Percentiles rank a stretch among this genome's conserved stretches.
These are phyloP conservation scores for Macropus fuliginosus DNA, from an alignment of 2,797 vertebrate genomes.

Conservation along the genomic window DNA sequence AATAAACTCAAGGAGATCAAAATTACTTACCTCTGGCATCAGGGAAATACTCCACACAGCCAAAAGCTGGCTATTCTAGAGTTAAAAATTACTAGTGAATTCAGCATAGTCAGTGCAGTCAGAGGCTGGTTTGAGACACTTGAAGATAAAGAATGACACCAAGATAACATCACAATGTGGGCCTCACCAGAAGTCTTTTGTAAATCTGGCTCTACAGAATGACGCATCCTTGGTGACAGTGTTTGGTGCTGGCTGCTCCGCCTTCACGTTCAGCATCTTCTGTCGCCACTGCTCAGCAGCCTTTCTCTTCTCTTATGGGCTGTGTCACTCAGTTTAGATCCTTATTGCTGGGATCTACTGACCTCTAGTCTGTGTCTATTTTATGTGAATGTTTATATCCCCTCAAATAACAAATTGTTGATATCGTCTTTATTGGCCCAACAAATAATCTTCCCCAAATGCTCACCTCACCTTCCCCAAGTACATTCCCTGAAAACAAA, in stretches of 20 bases:
- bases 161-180: not conserved
- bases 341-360: not conserved
- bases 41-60: not conserved
- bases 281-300: not conserved
- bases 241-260: not conserved
- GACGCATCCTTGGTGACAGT: not conserved
- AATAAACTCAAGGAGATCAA: slow-evolving; percentile 14
- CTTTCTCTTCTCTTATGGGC: not conserved
- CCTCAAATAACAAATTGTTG: not conserved
- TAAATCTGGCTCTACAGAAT: not conserved
- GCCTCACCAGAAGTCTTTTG: not conserved
- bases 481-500: not conserved
- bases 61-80: not conserved
- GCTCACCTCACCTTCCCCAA: not conserved
- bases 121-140: not conserved
- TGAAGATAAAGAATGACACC: not conserved
- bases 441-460: not conserved
- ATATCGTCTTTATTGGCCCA: not conserved
- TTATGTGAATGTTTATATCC: not conserved
- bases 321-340: not conserved
- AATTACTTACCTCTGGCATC: not conserved
- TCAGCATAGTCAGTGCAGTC: not conserved
- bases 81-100: slow-evolving; percentile 32
- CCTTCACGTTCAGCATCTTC: not conserved
- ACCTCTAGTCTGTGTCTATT: not conserved